Evolutionary conservation across 1,140 invertebrate genomes (phyloP).

Genomic region (Mamestra configurata): DNA sequence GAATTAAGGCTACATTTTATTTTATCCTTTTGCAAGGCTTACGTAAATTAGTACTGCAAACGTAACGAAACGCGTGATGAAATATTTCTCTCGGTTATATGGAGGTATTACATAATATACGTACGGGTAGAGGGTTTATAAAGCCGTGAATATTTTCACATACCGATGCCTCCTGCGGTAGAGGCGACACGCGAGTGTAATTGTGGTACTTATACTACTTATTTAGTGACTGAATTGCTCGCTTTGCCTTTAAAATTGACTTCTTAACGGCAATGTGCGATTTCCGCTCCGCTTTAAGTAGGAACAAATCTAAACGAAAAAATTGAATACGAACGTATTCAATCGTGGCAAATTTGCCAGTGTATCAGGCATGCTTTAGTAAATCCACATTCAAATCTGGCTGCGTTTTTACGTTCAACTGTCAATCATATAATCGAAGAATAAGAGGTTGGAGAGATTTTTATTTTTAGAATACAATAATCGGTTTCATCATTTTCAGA

Average conservation of each 20-base stretch:
- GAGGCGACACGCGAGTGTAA: not conserved
- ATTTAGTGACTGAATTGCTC: not conserved
- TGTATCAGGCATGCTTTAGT: too few species aligned
- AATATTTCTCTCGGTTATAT: conserved; percentile 28
- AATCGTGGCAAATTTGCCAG: too few species aligned
- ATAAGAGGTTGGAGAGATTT: too few species aligned
- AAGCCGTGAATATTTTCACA: conserved; percentile 24
- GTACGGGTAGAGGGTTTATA: not conserved
- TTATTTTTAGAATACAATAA: too few species aligned
- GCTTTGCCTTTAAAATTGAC: not conserved
- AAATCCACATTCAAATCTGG: too few species aligned
- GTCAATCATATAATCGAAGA: too few species aligned
- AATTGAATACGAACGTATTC: too few species aligned
- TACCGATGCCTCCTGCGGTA: not conserved
- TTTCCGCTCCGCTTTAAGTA: not conserved
- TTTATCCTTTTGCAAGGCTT: not conserved
- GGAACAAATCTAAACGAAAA: too few species aligned
- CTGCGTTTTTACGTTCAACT: too few species aligned
- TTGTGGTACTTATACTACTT: not conserved
- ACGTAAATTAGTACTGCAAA: conserved; percentile 21
- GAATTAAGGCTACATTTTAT: not conserved
- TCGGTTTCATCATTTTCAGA: too few species aligned
- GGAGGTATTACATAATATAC: conserved; percentile 16
- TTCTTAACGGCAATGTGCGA: not conserved
- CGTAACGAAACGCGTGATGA: conserved; percentile 28